Conservation (phyloP, 2,113 vertebrate genomes). For the Tricholaema leucomelas region DNA sequence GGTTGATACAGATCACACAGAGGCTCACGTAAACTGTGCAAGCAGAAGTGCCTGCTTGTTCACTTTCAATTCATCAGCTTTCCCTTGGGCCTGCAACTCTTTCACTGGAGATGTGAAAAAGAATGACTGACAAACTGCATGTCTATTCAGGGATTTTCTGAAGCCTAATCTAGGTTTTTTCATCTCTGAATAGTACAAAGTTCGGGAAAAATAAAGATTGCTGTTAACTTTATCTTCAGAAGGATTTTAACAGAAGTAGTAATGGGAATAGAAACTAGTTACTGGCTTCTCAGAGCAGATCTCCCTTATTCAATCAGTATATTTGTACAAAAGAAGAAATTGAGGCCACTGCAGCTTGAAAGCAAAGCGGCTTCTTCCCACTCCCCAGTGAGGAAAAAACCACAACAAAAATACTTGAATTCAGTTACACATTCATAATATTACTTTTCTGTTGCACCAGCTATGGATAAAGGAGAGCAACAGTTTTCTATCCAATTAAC, state of each 20-base stretch:
- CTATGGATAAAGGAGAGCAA: neutral
- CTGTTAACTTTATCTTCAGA: neutral
- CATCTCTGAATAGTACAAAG: neutral
- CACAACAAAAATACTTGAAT: neutral
- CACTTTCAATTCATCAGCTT: conserved; percentile 1
- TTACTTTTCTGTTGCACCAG: neutral
- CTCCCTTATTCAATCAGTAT: neutral
- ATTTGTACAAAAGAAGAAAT: neutral
- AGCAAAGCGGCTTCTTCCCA: neutral
- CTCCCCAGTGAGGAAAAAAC: neutral
- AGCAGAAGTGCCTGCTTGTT: neutral
- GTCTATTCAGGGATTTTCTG: conserved; percentile 16
- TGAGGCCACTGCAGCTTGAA: neutral
- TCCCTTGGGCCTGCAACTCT: neutral
- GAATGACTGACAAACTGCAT: conserved; percentile 2
- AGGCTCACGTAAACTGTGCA: neutral
- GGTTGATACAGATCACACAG: conserved; percentile 15
- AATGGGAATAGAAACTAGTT: neutral
- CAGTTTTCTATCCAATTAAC: neutral
- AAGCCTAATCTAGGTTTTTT: conserved; percentile 6
- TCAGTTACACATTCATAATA: neutral
- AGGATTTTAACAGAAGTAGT: neutral
- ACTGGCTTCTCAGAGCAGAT: neutral
- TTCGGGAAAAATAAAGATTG: conserved; percentile 1
- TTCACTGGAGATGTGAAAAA: neutral